phyloP scores from a whole-genome alignment of 1,140 invertebrate genomes.

The Chrysoperla carnea region DNA sequence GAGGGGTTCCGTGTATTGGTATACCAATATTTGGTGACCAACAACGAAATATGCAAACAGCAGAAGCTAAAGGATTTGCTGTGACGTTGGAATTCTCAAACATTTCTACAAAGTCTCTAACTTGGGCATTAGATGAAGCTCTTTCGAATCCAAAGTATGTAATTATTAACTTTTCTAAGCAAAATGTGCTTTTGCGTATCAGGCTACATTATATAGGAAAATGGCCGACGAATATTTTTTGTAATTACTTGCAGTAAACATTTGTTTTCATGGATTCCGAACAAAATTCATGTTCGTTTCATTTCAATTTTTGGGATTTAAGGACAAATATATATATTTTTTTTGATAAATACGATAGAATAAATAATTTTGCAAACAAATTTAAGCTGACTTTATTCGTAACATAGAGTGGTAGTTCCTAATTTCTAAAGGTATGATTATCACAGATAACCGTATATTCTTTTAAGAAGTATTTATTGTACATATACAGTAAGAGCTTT shows the following conservation, averaged over 20 bases:
- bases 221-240: too few species aligned
- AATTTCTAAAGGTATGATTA: too few species aligned
- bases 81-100: not conserved
- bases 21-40: conserved; percentile 16
- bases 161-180: not conserved
- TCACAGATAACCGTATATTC: too few species aligned
- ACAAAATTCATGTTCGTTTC: not conserved
- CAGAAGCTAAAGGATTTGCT: conserved; percentile 4
- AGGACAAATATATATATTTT: too few species aligned
- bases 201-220: conserved; percentile 20
- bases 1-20: conserved; percentile 25
- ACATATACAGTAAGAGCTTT: too few species aligned
- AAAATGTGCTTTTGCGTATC: conserved; percentile 18
- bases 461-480: too few species aligned
- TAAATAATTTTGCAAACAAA: too few species aligned
- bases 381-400: too few species aligned
- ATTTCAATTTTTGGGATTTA: too few species aligned
- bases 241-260: conserved; percentile 21
- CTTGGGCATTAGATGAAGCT: conserved; percentile 3
- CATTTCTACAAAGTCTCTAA: conserved; percentile 1
- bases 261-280: conserved; percentile 26
- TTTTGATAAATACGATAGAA: too few species aligned
- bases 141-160: conserved; percentile 5
- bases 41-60: conserved; percentile 4
- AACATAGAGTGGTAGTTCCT: too few species aligned